Conservation (phyloP, 2,797 vertebrate genomes). For the Danio tinwini region DNA sequence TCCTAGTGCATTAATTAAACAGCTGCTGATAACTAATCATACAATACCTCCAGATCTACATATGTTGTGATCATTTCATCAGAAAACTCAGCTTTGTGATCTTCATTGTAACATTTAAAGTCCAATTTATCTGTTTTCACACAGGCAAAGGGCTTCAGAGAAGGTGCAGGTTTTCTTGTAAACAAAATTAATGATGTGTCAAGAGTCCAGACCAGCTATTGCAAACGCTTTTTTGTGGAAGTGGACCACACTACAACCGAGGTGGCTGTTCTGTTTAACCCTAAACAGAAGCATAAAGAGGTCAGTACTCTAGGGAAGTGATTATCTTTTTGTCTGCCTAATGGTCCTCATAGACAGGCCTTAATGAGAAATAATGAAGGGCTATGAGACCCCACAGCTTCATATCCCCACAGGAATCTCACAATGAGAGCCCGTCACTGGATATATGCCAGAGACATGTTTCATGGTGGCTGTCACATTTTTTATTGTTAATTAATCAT, state of each 20-base stretch:
- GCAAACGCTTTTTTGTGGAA: slow-evolving; percentile 37
- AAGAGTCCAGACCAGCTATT: slow-evolving; percentile 37
- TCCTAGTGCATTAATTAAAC: slow-evolving; percentile 53
- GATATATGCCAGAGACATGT: background rate
- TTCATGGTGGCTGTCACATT: background rate
- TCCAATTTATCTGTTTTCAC: slow-evolving; percentile 26
- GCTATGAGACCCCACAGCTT: slow-evolving; percentile 43
- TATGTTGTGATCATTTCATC: slow-evolving; percentile 36
- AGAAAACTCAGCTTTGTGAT: slow-evolving; percentile 19
- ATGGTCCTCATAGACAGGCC: slow-evolving; percentile 60
- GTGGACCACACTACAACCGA: slow-evolving; percentile 63
- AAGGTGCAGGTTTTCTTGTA: slow-evolving; percentile 17
- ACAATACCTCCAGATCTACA: slow-evolving; percentile 40
- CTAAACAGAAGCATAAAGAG: slow-evolving; percentile 60
- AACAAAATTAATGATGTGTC: slow-evolving; percentile 59
- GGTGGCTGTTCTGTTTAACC: slow-evolving; percentile 78
- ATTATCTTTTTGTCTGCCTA: slow-evolving; percentile 64
- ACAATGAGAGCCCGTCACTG: background rate
- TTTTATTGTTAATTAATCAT: slow-evolving; percentile 19
- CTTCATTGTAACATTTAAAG: slow-evolving; percentile 41
- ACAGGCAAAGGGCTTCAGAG: slow-evolving; percentile 1
- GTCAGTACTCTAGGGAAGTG: slow-evolving; percentile 61
- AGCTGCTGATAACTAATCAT: slow-evolving; percentile 57
- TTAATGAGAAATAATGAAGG: slow-evolving; percentile 66
- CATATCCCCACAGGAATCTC: slow-evolving; percentile 40